Percentiles rank a stretch among this genome's conserved stretches.
Conservation (phyloP, 2,797 vertebrate species). For the Vireo griseus region DNA sequence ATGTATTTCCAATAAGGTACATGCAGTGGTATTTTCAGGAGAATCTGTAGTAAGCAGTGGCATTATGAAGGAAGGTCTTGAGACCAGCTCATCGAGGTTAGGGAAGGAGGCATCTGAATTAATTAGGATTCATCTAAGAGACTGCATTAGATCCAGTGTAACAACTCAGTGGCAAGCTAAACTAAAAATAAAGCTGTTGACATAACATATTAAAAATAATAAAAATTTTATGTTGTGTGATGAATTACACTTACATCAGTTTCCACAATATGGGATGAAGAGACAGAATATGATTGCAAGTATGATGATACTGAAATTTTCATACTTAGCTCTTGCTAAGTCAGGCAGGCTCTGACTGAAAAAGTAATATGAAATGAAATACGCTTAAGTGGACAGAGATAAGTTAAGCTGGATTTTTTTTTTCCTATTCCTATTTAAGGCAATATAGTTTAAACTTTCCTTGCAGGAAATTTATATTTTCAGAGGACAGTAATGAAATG, state of each 20-base stretch:
- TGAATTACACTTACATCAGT: background rate
- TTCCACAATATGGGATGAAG: background rate
- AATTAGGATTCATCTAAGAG: background rate
- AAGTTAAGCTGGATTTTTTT: background rate
- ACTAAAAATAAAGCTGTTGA: background rate
- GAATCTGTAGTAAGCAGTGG: background rate
- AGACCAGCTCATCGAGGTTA: background rate
- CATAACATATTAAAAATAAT: background rate
- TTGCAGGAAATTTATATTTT: background rate
- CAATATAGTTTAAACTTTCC: background rate
- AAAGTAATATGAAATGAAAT: background rate
- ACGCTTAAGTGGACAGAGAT: background rate
- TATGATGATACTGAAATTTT: background rate
- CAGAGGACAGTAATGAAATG: background rate
- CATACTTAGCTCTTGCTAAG: background rate
- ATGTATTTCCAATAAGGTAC: background rate
- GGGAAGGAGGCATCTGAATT: background rate
- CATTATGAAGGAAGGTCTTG: background rate
- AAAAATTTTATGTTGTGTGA: fast-evolving
- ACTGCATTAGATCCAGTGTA: background rate
- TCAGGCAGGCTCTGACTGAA: background rate
- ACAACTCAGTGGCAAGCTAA: background rate
- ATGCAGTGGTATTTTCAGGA: background rate
- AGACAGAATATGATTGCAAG: background rate
- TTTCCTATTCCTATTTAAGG: background rate